These are phyloP conservation scores for Mylabris sibirica DNA, from an alignment of 2,888 invertebrate species.

Conservation along the genomic window DNA sequence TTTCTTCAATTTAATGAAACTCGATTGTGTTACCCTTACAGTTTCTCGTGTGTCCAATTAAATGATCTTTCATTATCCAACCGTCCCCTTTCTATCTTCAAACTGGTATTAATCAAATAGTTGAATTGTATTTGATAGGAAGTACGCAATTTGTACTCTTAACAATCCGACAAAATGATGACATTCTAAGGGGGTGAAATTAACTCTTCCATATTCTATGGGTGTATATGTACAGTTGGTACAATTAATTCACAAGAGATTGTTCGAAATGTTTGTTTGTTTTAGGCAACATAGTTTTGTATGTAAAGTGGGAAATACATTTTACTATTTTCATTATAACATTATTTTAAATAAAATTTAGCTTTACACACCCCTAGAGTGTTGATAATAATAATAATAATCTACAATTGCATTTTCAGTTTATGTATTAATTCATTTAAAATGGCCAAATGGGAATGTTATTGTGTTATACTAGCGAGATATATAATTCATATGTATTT, in stretches of 20 bases:
- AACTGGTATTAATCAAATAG: constrained; percentile 37
- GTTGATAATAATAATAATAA: constrained; percentile 25
- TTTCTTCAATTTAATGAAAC: constrained; percentile 36
- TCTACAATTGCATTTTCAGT: constrained; percentile 25
- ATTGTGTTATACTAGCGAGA: constrained; percentile 18
- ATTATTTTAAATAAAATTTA: not conserved
- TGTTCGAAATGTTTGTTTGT: constrained; percentile 13
- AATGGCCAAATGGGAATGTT: constrained; percentile 23
- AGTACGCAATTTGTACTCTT: constrained; percentile 26
- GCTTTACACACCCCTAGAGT: constrained; percentile 13
- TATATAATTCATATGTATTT: constrained; percentile 26
- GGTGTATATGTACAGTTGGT: not conserved
- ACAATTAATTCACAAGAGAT: not conserved
- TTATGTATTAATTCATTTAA: constrained; percentile 30
- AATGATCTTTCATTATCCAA: constrained; percentile 12
- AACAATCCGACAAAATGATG: constrained; percentile 27
- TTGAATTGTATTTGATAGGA: constrained; percentile 26
- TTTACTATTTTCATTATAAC: constrained; percentile 14
- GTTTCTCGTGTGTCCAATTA: constrained; percentile 35
- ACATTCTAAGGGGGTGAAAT: constrained; percentile 3
- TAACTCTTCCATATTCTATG: constrained; percentile 20
- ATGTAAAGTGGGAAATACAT: constrained; percentile 14
- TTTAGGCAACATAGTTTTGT: constrained; percentile 9
- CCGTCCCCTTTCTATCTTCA: constrained; percentile 23
- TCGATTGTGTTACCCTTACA: constrained; percentile 29